Conservation (phyloP, 1,140 invertebrate species). For the Panagrolaimus sp. region DNA sequence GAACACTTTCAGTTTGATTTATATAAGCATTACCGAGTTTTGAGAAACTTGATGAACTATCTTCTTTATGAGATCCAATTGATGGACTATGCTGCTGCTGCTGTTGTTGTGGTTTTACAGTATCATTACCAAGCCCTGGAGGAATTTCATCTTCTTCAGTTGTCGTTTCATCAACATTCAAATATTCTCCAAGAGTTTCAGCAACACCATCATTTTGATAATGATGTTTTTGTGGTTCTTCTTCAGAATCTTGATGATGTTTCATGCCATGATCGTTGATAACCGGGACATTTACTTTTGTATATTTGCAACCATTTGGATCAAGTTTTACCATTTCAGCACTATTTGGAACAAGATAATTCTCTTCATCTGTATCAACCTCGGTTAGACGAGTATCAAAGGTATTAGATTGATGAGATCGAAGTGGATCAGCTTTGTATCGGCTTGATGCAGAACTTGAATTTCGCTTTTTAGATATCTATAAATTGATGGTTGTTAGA, state of each 20-base stretch:
- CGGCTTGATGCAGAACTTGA: not conserved
- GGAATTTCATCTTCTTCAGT: not conserved
- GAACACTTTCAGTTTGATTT: slow-evolving; percentile 10
- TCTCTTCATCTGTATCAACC: slow-evolving; percentile 7
- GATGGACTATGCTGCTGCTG: not conserved
- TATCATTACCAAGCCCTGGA: not conserved
- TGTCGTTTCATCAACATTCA: too few relatives aligned
- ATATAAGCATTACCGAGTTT: not conserved
- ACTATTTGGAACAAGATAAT: slow-evolving; percentile 1
- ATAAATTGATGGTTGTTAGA: too few relatives aligned
- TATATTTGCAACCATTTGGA: not conserved
- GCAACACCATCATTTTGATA: too few relatives aligned
- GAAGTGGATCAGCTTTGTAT: slow-evolving; percentile 1
- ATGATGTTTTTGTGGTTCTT: too few relatives aligned
- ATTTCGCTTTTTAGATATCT: not conserved
- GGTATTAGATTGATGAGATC: not conserved
- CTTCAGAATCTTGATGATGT: too few relatives aligned
- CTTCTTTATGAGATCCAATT: not conserved
- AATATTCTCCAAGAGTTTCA: too few relatives aligned
- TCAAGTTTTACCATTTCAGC: not conserved
- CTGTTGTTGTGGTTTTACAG: not conserved
- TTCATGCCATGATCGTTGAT: not conserved
- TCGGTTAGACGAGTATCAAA: slow-evolving; percentile 8
- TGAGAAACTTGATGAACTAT: not conserved
- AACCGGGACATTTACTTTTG: not conserved